Conservation (phyloP, 2,888 invertebrate genomes). For the Tyria jacobaeae region DNA sequence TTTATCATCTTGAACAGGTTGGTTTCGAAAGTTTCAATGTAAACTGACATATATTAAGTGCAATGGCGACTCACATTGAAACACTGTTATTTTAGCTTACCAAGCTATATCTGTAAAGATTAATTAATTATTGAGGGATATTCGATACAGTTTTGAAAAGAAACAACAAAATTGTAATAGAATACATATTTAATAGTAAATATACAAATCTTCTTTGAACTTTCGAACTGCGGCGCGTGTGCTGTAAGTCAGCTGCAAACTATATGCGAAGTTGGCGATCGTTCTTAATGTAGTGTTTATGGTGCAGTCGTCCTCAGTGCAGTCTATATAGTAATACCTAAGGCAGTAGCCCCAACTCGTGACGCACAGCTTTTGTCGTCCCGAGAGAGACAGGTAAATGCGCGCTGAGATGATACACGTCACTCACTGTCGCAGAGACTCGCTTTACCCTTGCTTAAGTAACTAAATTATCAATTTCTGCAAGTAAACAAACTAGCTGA, state of each 20-base stretch:
- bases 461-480: constrained; percentile 20
- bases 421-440: constrained; percentile 28
- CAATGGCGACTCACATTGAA: too few relatives aligned
- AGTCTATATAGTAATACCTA: constrained; percentile 50
- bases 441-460: constrained; percentile 22
- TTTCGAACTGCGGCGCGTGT: background rate
- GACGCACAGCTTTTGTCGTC: constrained; percentile 57
- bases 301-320: constrained; percentile 37
- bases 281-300: constrained; percentile 25
- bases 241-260: background rate
- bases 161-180: too few relatives aligned
- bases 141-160: too few relatives aligned
- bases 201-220: too few relatives aligned
- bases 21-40: too few relatives aligned
- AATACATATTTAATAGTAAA: too few relatives aligned
- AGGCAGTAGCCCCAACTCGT: constrained; percentile 47
- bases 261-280: background rate
- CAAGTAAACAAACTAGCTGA: background rate
- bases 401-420: constrained; percentile 34
- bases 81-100: too few relatives aligned
- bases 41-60: too few relatives aligned
- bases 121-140: too few relatives aligned
- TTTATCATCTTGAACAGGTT: too few relatives aligned
- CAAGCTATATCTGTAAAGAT: too few relatives aligned
- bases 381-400: constrained; percentile 57